phyloP scores from a whole-genome alignment of 92 coral and sea anemone species.

The Ricordea florida region DNA sequence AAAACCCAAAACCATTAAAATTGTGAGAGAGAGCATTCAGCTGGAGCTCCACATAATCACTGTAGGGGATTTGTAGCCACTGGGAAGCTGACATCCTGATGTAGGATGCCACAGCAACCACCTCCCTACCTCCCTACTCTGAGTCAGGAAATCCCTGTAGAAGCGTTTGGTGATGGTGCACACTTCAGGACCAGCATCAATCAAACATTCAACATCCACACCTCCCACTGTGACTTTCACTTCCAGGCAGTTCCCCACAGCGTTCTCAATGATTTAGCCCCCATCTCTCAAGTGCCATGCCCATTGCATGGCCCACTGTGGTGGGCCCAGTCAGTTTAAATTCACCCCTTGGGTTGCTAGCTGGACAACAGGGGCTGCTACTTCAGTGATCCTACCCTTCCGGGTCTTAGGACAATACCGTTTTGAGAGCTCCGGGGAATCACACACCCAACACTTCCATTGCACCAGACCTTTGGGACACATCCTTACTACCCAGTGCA shows the following conservation, averaged over 20 bases:
- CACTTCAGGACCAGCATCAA: slow-evolving; percentile 73
- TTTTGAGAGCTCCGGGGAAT: slow-evolving; percentile 4
- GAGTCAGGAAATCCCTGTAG: slow-evolving; percentile 32
- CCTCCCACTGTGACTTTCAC: slow-evolving; percentile 45
- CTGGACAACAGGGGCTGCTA: slow-evolving; percentile 19
- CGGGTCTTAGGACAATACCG: slow-evolving; percentile 36
- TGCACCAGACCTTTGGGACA: background rate
- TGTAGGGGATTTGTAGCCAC: slow-evolving; percentile 61
- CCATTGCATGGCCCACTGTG: slow-evolving; percentile 64
- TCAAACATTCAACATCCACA: slow-evolving; percentile 53
- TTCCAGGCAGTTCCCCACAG: slow-evolving; percentile 50
- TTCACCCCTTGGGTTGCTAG: slow-evolving; percentile 9
- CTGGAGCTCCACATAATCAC: slow-evolving; percentile 65
- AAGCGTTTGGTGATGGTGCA: slow-evolving; percentile 58
- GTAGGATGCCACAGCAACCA: slow-evolving; percentile 54
- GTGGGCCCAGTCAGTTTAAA: slow-evolving; percentile 65
- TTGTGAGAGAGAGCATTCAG: slow-evolving; percentile 42
- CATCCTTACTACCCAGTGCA: slow-evolving; percentile 17
- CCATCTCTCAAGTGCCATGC: slow-evolving; percentile 52
- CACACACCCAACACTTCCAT: slow-evolving; percentile 53
- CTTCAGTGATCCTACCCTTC: background rate
- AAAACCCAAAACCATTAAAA: slow-evolving; percentile 43
- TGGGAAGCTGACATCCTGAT: slow-evolving; percentile 57
- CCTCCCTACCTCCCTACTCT: slow-evolving; percentile 44
- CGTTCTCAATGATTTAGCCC: slow-evolving; percentile 47